Percentiles rank a stretch among this genome's conserved stretches.
Evolutionary conservation across 2,113 vertebrate species (phyloP).

Genomic region (Cebidichthys violaceus): DNA sequence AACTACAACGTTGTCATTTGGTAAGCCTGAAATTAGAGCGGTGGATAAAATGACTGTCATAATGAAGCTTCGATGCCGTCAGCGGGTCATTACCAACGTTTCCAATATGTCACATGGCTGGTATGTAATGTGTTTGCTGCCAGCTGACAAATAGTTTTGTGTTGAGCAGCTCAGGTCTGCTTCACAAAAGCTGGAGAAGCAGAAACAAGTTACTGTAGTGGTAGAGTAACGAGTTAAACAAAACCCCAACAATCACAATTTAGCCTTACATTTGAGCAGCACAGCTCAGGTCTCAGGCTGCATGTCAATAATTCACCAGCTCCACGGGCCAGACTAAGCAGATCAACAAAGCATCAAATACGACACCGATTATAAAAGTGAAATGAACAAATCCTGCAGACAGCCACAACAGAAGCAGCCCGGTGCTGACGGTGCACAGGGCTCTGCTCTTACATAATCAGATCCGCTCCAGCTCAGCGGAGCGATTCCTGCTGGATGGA

Average conservation of each 20-base stretch:
- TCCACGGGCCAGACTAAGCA: conserved; percentile 10
- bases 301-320: conserved; percentile 26
- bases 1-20: not conserved
- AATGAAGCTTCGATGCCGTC: conserved; percentile 6
- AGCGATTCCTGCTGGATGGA: conserved; percentile 62
- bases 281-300: not conserved
- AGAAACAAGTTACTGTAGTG: not conserved
- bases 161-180: not conserved
- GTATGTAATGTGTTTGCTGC: conserved; percentile 10
- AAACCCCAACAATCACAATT: not conserved
- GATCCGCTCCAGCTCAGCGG: conserved; percentile 47
- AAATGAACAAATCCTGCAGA: conserved; percentile 41
- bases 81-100: not conserved
- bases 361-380: conserved; percentile 20
- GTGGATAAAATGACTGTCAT: conserved; percentile 5
- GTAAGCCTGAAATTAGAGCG: conserved; percentile 9
- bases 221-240: not conserved
- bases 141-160: not conserved
- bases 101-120: not conserved
- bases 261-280: not conserved
- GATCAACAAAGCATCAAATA: conserved; percentile 43
- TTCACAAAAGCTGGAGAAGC: not conserved
- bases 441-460: conserved; percentile 71
- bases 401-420: conserved; percentile 42
- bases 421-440: conserved; percentile 59